Percentiles rank a stretch among this genome's conserved stretches.
These are phyloP conservation scores for Agriopis marginaria DNA, from an alignment of 2,888 invertebrate species.

Conservation along the genomic window DNA sequence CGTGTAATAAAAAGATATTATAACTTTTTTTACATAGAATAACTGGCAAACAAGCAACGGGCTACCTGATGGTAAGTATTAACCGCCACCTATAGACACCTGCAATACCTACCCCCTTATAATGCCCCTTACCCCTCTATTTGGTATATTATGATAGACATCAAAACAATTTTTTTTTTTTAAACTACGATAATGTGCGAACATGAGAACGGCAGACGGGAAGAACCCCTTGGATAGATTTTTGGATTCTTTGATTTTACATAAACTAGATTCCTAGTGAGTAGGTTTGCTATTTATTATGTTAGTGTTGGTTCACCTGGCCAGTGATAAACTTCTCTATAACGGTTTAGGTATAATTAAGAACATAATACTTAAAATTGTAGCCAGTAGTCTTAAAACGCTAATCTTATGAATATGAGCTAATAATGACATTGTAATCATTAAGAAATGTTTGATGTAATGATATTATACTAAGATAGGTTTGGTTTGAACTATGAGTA, in stretches of 20 bases:
- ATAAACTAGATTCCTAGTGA: slow-evolving; percentile 2
- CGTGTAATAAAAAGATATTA: too few relatives aligned
- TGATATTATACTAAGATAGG: slow-evolving; percentile 39
- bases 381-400: slow-evolving; percentile 58
- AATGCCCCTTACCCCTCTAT: too few relatives aligned
- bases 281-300: slow-evolving; percentile 8
- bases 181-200: too few relatives aligned
- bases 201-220: too few relatives aligned
- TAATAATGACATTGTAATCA: slow-evolving; percentile 63
- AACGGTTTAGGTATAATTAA: slow-evolving; percentile 43
- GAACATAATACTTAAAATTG: slow-evolving; percentile 29
- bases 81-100: too few relatives aligned
- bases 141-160: too few relatives aligned
- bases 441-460: slow-evolving; percentile 39
- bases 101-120: too few relatives aligned
- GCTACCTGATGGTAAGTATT: too few relatives aligned
- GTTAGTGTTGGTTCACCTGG: slow-evolving; percentile 11
- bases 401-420: slow-evolving; percentile 86
- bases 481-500: slow-evolving; percentile 42
- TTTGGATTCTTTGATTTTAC: background rate
- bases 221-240: background rate
- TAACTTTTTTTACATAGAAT: too few relatives aligned
- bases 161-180: too few relatives aligned
- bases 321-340: slow-evolving; percentile 26
- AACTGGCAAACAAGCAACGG: too few relatives aligned